These are phyloP conservation scores for Drosophila mimetica DNA, from an alignment of 2,888 invertebrate genomes.

Conservation along the genomic window DNA sequence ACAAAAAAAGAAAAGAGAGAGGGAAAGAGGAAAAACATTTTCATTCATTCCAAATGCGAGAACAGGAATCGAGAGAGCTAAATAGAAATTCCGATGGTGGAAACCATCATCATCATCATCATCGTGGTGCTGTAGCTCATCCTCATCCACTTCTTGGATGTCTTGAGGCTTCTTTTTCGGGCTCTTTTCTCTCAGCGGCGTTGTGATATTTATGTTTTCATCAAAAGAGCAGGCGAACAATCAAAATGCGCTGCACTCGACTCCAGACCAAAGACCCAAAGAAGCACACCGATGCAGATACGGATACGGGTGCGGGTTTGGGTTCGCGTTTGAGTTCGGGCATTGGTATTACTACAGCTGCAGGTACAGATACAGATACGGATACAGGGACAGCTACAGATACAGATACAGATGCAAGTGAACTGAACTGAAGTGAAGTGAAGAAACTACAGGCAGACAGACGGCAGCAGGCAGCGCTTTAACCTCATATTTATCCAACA, in stretches of 20 bases:
- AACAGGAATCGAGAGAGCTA: slow-evolving; percentile 32
- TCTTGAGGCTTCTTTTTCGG: slow-evolving; percentile 47
- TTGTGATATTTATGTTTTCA: slow-evolving; percentile 80
- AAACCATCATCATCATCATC: slow-evolving; percentile 20
- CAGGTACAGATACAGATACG: slow-evolving; percentile 36
- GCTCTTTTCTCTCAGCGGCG: slow-evolving; percentile 41
- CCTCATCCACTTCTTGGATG: slow-evolving; percentile 46
- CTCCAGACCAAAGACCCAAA: slow-evolving; percentile 38
- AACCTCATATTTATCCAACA: slow-evolving; percentile 84
- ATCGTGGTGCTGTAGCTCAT: slow-evolving; percentile 14
- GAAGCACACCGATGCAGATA: slow-evolving; percentile 40
- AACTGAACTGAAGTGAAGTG: slow-evolving; percentile 45
- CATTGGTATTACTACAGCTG: slow-evolving; percentile 50
- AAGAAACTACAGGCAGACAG: slow-evolving; percentile 45
- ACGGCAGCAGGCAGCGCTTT: slow-evolving; percentile 82
- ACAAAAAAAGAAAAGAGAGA: slow-evolving; percentile 11
- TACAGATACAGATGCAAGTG: slow-evolving; percentile 62
- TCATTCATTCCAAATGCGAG: slow-evolving; percentile 68
- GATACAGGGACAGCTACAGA: slow-evolving; percentile 34
- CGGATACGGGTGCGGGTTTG: slow-evolving; percentile 21
- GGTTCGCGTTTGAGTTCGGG: slow-evolving; percentile 26
- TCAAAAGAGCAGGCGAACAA: slow-evolving; percentile 79
- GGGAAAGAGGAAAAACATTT: slow-evolving; percentile 48
- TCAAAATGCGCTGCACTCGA: slow-evolving; percentile 78
- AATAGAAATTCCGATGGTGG: slow-evolving; percentile 33